Percentiles rank a stretch among this genome's conserved stretches.
Conservation (phyloP, 2,113 vertebrate genomes). For the Ammodytes dubius region DNA sequence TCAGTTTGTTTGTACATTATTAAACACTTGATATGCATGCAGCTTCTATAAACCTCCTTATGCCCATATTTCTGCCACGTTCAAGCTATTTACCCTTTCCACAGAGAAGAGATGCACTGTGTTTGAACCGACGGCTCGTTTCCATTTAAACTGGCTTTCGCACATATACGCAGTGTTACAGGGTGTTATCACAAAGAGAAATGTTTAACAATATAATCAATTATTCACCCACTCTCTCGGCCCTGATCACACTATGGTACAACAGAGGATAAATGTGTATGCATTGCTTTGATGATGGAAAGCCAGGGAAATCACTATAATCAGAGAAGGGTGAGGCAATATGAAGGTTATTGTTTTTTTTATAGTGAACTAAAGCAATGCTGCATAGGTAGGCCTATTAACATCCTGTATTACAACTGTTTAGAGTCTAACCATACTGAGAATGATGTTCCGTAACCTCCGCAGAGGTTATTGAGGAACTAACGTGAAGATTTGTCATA, state of each 20-base stretch:
- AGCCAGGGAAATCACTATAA: constrained; percentile 1
- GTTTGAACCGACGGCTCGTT: constrained; percentile 58
- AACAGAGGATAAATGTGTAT: not conserved
- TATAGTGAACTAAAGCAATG: constrained; percentile 14
- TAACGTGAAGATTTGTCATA: not conserved
- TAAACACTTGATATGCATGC: constrained; percentile 64
- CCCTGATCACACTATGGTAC: constrained; percentile 12
- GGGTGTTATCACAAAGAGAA: constrained; percentile 56
- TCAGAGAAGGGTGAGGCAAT: constrained; percentile 25
- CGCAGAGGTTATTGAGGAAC: constrained; percentile 6
- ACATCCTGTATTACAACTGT: constrained; percentile 16
- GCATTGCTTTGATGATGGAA: constrained; percentile 41
- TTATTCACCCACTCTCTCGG: constrained; percentile 58
- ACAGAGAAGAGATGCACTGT: constrained; percentile 53
- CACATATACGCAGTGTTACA: constrained; percentile 52
- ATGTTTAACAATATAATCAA: constrained; percentile 63
- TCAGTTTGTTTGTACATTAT: constrained; percentile 52
- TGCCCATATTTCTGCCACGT: constrained; percentile 52
- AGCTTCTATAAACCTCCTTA: constrained; percentile 24
- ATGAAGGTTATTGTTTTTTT: constrained; percentile 23
- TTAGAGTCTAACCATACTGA: not conserved
- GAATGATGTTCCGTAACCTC: not conserved
- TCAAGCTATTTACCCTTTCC: constrained; percentile 56
- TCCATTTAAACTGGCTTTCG: constrained; percentile 56
- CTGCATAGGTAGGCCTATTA: not conserved